These are phyloP conservation scores for Sarotherodon lohbergeri DNA, from an alignment of 2,113 vertebrate species.

Conservation along the genomic window DNA sequence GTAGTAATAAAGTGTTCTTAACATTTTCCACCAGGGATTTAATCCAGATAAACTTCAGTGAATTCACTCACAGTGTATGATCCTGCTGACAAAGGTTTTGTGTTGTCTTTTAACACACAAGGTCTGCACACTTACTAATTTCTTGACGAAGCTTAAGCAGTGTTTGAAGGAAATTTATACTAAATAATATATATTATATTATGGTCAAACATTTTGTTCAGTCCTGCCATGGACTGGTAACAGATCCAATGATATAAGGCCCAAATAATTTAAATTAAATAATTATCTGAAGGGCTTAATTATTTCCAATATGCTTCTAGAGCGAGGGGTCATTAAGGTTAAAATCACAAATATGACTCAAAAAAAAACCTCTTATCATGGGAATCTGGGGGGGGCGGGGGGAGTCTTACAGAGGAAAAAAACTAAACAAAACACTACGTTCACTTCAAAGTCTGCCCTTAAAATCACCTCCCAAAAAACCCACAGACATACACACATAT, in stretches of 20 bases:
- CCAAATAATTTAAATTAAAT: neutral
- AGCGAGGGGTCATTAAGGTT: neutral
- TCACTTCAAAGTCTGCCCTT: conserved; percentile 19
- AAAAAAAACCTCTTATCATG: neutral
- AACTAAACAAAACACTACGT: neutral
- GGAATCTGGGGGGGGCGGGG: neutral
- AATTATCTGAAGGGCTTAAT: neutral
- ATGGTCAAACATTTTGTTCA: neutral
- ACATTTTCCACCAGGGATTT: neutral
- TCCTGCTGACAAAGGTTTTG: neutral
- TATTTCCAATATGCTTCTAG: neutral
- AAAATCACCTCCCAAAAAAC: conserved; percentile 12
- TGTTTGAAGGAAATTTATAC: neutral
- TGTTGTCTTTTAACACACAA: neutral
- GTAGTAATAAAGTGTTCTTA: neutral
- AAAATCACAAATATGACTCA: neutral
- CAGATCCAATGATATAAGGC: neutral
- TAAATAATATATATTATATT: neutral
- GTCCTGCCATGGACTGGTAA: neutral
- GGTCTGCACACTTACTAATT: neutral
- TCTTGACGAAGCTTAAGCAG: neutral
- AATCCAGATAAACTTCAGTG: neutral
- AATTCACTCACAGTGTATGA: neutral
- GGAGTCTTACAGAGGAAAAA: neutral
- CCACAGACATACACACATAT: neutral